These are phyloP conservation scores for Lasioglossum morio DNA, from an alignment of 2,888 invertebrate genomes.

Conservation along the genomic window DNA sequence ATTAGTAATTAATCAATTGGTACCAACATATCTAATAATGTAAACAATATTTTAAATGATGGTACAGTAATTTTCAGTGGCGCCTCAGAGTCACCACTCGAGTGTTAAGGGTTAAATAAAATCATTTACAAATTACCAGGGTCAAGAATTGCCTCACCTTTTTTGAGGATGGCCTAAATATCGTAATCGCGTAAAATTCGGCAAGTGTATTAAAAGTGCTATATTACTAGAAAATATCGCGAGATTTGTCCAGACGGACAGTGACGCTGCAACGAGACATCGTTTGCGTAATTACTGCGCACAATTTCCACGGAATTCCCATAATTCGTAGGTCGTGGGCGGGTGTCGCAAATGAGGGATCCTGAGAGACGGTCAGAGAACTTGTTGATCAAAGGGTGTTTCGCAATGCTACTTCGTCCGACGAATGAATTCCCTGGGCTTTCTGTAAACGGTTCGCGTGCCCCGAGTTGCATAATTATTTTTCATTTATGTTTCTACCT, in stretches of 20 bases:
- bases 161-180: too few species aligned
- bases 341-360: not conserved
- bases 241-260: not conserved
- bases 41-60: too few species aligned
- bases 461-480: not conserved
- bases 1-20: too few species aligned
- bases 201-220: too few species aligned
- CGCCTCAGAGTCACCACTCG: too few species aligned
- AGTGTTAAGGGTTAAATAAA: not conserved
- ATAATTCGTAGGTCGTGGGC: not conserved
- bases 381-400: not conserved
- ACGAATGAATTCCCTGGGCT: not conserved
- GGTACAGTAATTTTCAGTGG: too few species aligned
- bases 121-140: not conserved
- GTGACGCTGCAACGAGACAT: conserved; percentile 3
- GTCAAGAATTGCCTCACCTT: not conserved
- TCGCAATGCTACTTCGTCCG: not conserved
- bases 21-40: too few species aligned
- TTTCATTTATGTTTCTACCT: not conserved
- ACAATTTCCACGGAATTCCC: conserved; percentile 12
- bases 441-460: not conserved
- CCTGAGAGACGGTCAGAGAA: not conserved
- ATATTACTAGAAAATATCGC: conserved; percentile 8
- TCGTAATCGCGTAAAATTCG: conserved; percentile 2
- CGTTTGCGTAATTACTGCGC: conserved; percentile 15